Evolutionary conservation across 2,113 vertebrate genomes (phyloP), one percentile per base, ranked within the genome.

Genomic region (Micronycteris hirsuta): DNA sequence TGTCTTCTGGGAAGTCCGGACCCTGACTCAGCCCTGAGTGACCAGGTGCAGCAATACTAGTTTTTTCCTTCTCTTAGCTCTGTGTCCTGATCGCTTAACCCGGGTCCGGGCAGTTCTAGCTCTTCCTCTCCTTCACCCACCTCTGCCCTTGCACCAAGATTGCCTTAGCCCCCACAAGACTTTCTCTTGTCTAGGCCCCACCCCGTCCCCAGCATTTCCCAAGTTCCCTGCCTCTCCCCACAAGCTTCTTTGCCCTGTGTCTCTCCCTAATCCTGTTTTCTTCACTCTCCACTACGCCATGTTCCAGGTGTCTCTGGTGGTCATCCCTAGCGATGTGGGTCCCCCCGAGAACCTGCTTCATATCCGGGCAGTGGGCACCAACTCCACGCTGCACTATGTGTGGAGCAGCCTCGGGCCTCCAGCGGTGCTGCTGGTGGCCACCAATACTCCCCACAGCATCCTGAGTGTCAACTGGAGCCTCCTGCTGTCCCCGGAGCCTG

Each of bases 371-470:
- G 97, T 97, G 65, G 99, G 99, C 1, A 36, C 61, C 26, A 82
- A 94, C 0, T 99, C 99, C 98, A 99, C 99, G 0, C 98, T 99
- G 95, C 99, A 99, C 98, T 99, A 98, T 78, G 52, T 99, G 16
- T 99, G 99, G 97, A 98, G 98, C 97, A 99, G 98, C 97, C 97
- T 98, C 6, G 99, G 99, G 24, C 99, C 98, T 3, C 99, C 99
- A 0, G 84, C 99, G 0, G 98, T 98, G 88, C 98, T 99, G 56
- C 89, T 99, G 4, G 98, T 99, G 56, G 99, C 99, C 97, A 99
- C 99, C 0, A 84, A 94, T 89, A 98, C 98, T 12, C 41, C 95
- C 3, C 76, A 71, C 70, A 99, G 99, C 4, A 0, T 26, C 10
- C 96, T 99, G 28, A 12, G 38, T 5, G 95, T 99, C 92, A 97